Percentiles rank a stretch among this genome's conserved stretches.
Evolutionary conservation across 2,113 vertebrate species (phyloP).

Genomic region (Cyphomyrus plagiostoma): DNA sequence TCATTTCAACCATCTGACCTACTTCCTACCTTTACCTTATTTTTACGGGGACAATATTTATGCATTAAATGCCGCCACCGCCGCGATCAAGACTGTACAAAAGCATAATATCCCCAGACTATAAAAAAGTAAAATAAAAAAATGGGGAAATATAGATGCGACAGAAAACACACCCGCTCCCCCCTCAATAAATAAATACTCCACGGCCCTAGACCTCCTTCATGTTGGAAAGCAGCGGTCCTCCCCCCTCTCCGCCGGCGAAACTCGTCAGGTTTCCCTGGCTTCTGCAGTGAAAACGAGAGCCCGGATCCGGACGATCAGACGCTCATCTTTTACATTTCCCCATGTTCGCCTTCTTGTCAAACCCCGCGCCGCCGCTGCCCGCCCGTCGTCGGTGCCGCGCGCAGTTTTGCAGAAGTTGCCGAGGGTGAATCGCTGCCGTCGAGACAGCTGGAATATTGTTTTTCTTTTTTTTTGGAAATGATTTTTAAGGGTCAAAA

Average conservation of each 20-base stretch:
- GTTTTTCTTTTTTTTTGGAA: slow-evolving; percentile 19
- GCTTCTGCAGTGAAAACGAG: slow-evolving; percentile 32
- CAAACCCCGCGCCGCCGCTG: slow-evolving; percentile 38
- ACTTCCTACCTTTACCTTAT: slow-evolving; percentile 37
- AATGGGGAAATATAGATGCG: slow-evolving; percentile 29
- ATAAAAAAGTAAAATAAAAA: slow-evolving; percentile 8
- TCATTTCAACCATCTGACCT: slow-evolving; percentile 46
- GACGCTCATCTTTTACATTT: slow-evolving; percentile 45
- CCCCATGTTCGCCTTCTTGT: slow-evolving; percentile 45
- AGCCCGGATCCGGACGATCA: slow-evolving; percentile 34
- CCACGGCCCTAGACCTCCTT: slow-evolving; percentile 47
- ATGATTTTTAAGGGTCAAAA: neutral
- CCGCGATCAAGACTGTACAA: slow-evolving; percentile 5
- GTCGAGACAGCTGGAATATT: slow-evolving; percentile 20
- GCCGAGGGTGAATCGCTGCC: slow-evolving; percentile 26
- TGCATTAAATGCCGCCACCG: neutral
- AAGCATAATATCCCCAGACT: slow-evolving; percentile 15
- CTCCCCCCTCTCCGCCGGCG: slow-evolving; percentile 43
- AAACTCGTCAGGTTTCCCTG: slow-evolving; percentile 32
- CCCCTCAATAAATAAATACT: slow-evolving; percentile 43
- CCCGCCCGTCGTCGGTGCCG: slow-evolving; percentile 37
- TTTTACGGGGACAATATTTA: neutral
- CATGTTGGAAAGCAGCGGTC: slow-evolving; percentile 46
- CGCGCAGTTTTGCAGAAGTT: slow-evolving; percentile 39
- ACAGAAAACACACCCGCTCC: slow-evolving; percentile 39